A percentile compares a stretch with the other conserved stretches of the same genome.
Evolutionary conservation across 2,113 vertebrate genomes (phyloP).

Genomic region (Ramphastos sulfuratus): DNA sequence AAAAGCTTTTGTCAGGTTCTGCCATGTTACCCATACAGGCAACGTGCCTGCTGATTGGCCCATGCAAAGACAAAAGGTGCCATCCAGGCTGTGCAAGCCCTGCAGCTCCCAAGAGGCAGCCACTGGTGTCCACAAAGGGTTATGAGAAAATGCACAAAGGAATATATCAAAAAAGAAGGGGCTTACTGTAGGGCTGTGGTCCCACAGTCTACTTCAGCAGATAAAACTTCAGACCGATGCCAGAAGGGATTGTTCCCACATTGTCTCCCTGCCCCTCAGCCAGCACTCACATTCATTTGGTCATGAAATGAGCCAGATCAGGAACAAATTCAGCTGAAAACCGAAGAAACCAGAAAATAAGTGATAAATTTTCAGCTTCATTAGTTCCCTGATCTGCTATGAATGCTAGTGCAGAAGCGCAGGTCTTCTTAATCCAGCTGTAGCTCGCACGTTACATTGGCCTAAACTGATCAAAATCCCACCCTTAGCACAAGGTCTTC

Average conservation of each 20-base stretch:
- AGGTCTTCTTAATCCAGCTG: background rate
- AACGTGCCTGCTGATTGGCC: background rate
- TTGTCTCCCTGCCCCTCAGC: background rate
- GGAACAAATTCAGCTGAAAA: constrained; percentile 50
- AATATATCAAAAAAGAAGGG: background rate
- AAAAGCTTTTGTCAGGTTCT: background rate
- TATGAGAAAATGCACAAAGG: accelerated
- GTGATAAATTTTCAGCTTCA: constrained; percentile 41
- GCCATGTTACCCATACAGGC: background rate
- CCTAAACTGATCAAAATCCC: background rate
- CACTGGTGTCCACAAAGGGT: background rate
- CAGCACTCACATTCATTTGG: background rate
- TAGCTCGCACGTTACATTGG: background rate
- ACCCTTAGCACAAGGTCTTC: background rate
- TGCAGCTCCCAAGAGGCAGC: background rate
- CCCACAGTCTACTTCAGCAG: background rate
- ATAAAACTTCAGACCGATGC: background rate
- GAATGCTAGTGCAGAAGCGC: background rate
- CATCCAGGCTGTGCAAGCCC: background rate
- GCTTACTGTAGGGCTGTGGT: background rate
- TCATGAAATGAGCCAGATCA: constrained; percentile 35
- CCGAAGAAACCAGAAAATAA: constrained; percentile 33
- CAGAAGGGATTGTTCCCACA: accelerated
- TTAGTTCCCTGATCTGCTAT: constrained; percentile 15
- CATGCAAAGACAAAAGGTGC: background rate